Base-by-base conservation (phyloP, 2,113 vertebrate genomes). In the Girardinichthys multiradiatus region DNA sequence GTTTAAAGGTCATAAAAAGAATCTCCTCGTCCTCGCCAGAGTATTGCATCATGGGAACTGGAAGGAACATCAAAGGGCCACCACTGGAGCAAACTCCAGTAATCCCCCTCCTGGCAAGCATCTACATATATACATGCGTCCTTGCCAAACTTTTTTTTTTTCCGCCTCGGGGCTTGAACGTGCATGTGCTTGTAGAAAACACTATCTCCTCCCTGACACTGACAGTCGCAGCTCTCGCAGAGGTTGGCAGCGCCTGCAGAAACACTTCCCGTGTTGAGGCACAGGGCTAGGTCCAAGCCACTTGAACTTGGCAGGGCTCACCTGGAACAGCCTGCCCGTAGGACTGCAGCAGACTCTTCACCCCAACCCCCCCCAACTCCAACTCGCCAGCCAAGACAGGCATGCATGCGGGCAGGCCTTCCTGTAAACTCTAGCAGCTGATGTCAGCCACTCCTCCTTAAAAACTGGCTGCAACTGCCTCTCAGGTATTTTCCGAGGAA, bases 241-340 rank as follows among this genome's bases (percentile, higher is more conserved):
- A 72, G 80, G 88, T 90, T 93, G 91, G 90, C 91, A 90, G 83
- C 76, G 66, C 60, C 77, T 79, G 82, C 76, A 85, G 79, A 82
- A 86, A 79, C 85, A 89, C 87, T 93, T 93, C 92, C 92, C 84
- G 70, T 93, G 87, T 21, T 81, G 86, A 76, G 88, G 87, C 73
- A 74, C 75, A 13, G 83, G 65, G 88, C 78, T 82, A 19, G 45
- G 73, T 92, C 93, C 93, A 93, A 94, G 93, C 92, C 92, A 91
- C 92, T 92, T 88, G 75, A 91, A 87, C 88, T 93, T 94, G 93
- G 94, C 94, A 94, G 68, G 48, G 71, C 75, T 83, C 72, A 93
- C 91, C 90, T 91, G 92, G 90, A 94, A 93, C 90, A 87, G 81
- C 86, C 87, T 85, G 82, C 77, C 87, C 57, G 69, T 85, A 85